Evolutionary conservation across 1,140 invertebrate species (phyloP), one percentile per base, ranked within the genome.

Genomic region (Hormaphis cornu): DNA sequence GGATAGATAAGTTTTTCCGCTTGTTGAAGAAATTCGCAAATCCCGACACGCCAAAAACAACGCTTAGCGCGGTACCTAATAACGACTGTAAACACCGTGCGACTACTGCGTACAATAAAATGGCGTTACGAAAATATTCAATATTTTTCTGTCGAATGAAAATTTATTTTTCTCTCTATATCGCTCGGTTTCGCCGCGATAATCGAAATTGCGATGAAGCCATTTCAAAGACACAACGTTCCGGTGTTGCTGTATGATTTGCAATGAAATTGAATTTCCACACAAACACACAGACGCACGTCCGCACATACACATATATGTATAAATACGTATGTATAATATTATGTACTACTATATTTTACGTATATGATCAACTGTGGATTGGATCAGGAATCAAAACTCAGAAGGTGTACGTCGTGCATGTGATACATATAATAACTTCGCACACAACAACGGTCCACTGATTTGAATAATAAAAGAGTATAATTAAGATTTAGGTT

Each of bases 131-230:
- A 58, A 40, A n/a, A n/a, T n/a, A n/a, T 35, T 6, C 4, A 16
- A 26, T 58, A 22, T 58, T 58, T 37, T 58, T 35, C 54, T 56
- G 20, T 35, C 53, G 4, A 40, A 58, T 40, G 35, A 3, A 40
- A 40, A 58, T 40, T 37, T 40, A 12, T 54, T 70, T 26, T 56
- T 59, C 22, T 52, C 42, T 16, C 22, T 70, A 12, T 70, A 30
- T n/a, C n/a, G n/a, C n/a, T n/a, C n/a, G n/a, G n/a, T 12, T 70
- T 44, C 18, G 35, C 40, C 28, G 20, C 48, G 28, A 54, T 48
- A 61, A 70, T 54, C 54, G 52, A 61, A 70, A 70, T 42, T 42
- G 69, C 3, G 40, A 56, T 28, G 53, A 44, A 69, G 50, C 46
- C 46, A 46, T 50, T 69, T 52, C 44, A 52, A 52, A 52, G 30